These are phyloP conservation scores for Zosterops hypoxanthus DNA, from an alignment of 2,113 vertebrate species.

Conservation along the genomic window DNA sequence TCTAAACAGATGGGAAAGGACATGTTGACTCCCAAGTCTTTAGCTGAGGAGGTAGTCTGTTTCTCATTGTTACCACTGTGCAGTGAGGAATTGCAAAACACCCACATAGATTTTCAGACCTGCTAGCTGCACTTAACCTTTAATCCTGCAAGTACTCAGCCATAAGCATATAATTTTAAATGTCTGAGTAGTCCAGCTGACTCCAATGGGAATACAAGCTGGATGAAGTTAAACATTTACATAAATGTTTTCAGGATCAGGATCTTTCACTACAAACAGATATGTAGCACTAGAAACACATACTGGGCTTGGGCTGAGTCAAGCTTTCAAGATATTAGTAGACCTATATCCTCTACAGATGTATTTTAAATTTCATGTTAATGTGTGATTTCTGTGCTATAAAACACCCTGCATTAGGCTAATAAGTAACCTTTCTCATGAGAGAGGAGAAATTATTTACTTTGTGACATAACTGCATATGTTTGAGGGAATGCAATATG, in stretches of 20 bases:
- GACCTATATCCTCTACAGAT: background rate
- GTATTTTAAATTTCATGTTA: background rate
- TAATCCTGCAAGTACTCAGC: slow-evolving; percentile 60
- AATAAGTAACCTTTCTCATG: background rate
- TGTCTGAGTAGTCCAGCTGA: slow-evolving; percentile 31
- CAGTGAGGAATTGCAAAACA: slow-evolving; percentile 54
- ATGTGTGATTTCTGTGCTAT: background rate
- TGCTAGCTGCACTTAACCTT: slow-evolving; percentile 69
- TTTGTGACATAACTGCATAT: background rate
- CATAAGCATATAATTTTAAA: slow-evolving; percentile 56
- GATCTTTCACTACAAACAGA: background rate
- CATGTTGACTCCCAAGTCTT: slow-evolving; percentile 62
- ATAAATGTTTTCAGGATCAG: slow-evolving; percentile 10
- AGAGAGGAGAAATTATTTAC: background rate
- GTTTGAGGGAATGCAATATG: background rate
- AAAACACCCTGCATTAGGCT: background rate
- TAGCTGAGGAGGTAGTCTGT: slow-evolving; percentile 50
- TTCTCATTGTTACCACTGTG: slow-evolving; percentile 61
- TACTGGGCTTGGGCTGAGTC: background rate
- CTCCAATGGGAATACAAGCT: background rate
- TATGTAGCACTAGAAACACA: background rate
- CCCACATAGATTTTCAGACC: slow-evolving; percentile 61
- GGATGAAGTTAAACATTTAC: slow-evolving; percentile 58
- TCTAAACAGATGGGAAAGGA: slow-evolving; percentile 67
- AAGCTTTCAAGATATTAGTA: background rate